phyloP scores from a whole-genome alignment of 2,113 vertebrate genomes.

The Triplophysa tibetana region DNA sequence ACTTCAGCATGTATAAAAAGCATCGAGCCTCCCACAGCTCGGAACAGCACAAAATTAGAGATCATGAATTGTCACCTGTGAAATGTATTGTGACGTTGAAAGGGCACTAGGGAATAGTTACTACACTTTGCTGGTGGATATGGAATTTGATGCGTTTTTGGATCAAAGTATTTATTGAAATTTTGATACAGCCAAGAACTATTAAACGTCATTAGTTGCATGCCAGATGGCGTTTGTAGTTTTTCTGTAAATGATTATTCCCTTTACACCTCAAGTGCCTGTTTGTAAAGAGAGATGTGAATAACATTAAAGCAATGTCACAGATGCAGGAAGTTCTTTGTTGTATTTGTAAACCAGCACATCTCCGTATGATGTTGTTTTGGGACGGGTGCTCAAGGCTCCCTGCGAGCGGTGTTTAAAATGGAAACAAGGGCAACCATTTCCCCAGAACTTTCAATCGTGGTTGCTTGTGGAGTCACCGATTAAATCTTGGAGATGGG shows the following conservation, averaged over 20 bases:
- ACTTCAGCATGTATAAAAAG: constrained; percentile 35
- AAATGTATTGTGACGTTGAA: constrained; percentile 34
- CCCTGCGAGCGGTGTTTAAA: constrained; percentile 59
- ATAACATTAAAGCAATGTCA: neutral
- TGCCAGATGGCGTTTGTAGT: constrained; percentile 7
- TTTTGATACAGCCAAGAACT: neutral
- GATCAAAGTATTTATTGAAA: constrained; percentile 28
- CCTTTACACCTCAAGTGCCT: constrained; percentile 6
- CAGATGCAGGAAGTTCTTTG: neutral
- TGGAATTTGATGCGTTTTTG: constrained; percentile 53
- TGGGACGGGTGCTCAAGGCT: constrained; percentile 57
- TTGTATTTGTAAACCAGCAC: neutral
- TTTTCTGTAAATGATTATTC: neutral
- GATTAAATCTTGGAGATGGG: constrained; percentile 18
- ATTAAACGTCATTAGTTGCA: neutral
- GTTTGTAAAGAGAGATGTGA: neutral
- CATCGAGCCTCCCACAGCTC: constrained; percentile 2
- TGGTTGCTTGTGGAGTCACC: neutral
- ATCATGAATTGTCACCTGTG: constrained; percentile 7
- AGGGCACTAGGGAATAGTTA: constrained; percentile 50
- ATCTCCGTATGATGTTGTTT: constrained; percentile 47
- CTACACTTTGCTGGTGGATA: constrained; percentile 51
- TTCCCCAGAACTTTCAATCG: constrained; percentile 32
- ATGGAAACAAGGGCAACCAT: constrained; percentile 53
- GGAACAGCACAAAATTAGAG: constrained; percentile 20